phyloP scores from a whole-genome alignment of 1,140 invertebrate species.

The Pachyrhynchus sulphureomaculatus region DNA sequence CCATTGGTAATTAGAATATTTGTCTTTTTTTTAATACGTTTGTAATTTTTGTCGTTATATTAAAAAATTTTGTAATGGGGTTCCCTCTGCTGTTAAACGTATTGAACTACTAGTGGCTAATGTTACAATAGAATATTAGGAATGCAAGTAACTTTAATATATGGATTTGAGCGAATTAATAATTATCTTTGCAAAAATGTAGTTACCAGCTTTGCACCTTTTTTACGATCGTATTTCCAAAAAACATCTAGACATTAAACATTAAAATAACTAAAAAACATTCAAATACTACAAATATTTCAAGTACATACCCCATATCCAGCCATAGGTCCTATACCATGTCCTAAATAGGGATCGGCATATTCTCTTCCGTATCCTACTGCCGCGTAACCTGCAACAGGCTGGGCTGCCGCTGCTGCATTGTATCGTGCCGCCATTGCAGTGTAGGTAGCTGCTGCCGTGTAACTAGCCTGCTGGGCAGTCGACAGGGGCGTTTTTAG shows the following conservation, averaged over 20 bases:
- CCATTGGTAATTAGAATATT: too few relatives aligned
- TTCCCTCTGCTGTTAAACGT: too few relatives aligned
- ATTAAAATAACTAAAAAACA: neutral
- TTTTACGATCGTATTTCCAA: neutral
- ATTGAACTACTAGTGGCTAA: too few relatives aligned
- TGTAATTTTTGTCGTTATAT: too few relatives aligned
- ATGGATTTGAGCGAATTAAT: too few relatives aligned
- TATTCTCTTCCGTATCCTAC: constrained; percentile 87
- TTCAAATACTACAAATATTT: neutral
- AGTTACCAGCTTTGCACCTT: too few relatives aligned
- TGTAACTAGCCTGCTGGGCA: constrained; percentile 73
- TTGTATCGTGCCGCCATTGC: constrained; percentile 78
- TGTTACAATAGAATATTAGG: too few relatives aligned
- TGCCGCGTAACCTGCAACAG: constrained; percentile 64
- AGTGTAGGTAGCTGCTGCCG: constrained; percentile 79
- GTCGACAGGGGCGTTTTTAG: constrained; percentile 60
- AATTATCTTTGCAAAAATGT: too few relatives aligned
- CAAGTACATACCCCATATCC: constrained; percentile 91
- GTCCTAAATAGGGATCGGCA: constrained; percentile 91
- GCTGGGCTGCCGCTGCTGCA: constrained; percentile 63
- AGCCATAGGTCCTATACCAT: constrained; percentile 92
- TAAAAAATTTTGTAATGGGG: too few relatives aligned
- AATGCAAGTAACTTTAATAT: too few relatives aligned
- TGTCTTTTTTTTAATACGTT: too few relatives aligned
- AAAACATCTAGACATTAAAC: neutral